phyloP scores from a whole-genome alignment of 2,888 invertebrate genomes.

The Drosophila mulleri region DNA sequence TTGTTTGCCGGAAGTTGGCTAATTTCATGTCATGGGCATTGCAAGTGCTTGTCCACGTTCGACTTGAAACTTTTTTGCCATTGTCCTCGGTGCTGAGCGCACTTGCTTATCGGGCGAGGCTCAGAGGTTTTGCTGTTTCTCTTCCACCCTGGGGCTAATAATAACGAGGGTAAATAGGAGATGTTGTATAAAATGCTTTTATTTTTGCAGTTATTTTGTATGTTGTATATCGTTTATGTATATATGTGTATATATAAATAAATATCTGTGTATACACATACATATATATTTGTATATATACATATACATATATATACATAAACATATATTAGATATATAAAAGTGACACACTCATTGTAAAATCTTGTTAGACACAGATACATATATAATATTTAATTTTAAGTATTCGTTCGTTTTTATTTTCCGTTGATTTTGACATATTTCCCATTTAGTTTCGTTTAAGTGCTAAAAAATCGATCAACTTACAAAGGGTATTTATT shows the following conservation, averaged over 20 bases:
- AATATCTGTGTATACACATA: conserved; percentile 69
- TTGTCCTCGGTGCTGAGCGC: conserved; percentile 16
- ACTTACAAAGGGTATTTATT: conserved; percentile 41
- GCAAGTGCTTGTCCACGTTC: conserved; percentile 33
- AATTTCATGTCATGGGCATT: conserved; percentile 47
- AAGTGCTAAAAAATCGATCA: conserved; percentile 48
- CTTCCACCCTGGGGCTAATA: conserved; percentile 46
- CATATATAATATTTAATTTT: conserved; percentile 42
- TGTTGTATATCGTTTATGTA: conserved; percentile 60
- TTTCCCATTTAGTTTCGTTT: conserved; percentile 29
- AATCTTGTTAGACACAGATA: conserved; percentile 79
- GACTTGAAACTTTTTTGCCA: conserved; percentile 24
- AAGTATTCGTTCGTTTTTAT: conserved; percentile 14
- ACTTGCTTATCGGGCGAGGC: conserved; percentile 55
- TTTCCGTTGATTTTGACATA: conserved; percentile 37
- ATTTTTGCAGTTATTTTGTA: conserved; percentile 70
- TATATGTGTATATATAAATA: conserved; percentile 65
- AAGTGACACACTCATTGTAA: conserved; percentile 79
- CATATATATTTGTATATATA: conserved; percentile 65
- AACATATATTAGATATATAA: conserved; percentile 69
- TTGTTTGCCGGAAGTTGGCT: conserved; percentile 42
- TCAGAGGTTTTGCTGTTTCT: conserved; percentile 41
- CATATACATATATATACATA: conserved; percentile 51
- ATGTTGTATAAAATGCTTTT: conserved; percentile 71
- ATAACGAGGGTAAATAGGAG: conserved; percentile 1